Base-by-base conservation (phyloP, 2,113 vertebrate species). In the Tapirus terrestris region DNA sequence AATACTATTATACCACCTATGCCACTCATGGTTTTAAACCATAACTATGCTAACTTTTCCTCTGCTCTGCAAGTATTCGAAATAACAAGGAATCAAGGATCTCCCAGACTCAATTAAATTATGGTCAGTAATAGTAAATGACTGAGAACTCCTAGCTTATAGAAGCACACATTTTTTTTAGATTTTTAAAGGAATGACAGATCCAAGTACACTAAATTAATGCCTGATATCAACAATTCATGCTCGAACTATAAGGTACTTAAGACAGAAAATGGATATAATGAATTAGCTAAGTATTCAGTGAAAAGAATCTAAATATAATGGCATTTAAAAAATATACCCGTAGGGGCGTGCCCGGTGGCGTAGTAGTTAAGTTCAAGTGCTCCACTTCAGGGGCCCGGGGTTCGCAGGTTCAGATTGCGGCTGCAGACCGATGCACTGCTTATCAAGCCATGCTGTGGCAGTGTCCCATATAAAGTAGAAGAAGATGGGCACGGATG, bases 131-230 rank as follows among this genome's bases (percentile, higher is more conserved):
- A 81, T 21, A 67, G 27, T 61, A 84, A 90, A 48, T n/a, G 61
- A 90, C 0, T n/a, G 67, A 95, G 56, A 96, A 86, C 25, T 60
- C 23, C 48, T 89, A 86, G 20, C 12, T 89, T 65, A 70, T 5
- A 76, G 77, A 73, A 81, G 39, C 31, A 76, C 33, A 75, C 3
- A 21, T 8, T 39, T 39, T 39, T 39, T 39, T 39, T 39, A 39
- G 61, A 7, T 75, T 94, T 92, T 89, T 79, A 96, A 97, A 96
- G 48, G 58, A 94, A 63, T 77, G 63, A 96, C 10, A 97, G 91
- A 95, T 5, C 10, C 21, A 87, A 92, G 63, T 58, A 94, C 18
- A 82, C 36, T 96, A 94, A 85, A 97, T 79, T 91, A 94, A 87
- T 76, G 56, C 53, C 70, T 76, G 12, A 86, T 73, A 67, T 89